Conservation (phyloP, 2,797 vertebrate species). For the Sarcophilus harrisii region DNA sequence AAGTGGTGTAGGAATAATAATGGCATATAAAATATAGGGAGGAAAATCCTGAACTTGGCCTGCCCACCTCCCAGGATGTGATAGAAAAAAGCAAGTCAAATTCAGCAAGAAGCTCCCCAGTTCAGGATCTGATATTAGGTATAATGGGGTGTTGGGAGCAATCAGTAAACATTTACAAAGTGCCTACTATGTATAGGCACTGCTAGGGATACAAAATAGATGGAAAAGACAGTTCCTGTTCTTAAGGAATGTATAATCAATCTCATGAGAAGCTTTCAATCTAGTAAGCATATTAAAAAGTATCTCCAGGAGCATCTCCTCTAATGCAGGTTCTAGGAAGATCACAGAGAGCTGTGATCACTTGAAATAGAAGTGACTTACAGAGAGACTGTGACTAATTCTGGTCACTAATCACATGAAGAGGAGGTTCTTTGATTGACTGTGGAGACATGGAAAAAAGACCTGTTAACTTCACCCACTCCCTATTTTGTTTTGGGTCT, state of each 20-base stretch:
- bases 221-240: not conserved
- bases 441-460: not conserved
- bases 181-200: not conserved
- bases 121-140: not conserved
- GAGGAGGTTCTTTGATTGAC: conserved; percentile 35
- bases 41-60: not conserved
- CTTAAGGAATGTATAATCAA: not conserved
- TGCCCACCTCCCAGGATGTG: not conserved
- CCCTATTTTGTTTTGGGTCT: not conserved
- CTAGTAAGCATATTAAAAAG: not conserved
- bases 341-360: not conserved
- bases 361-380: not conserved
- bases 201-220: not conserved
- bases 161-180: not conserved
- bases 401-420: not conserved
- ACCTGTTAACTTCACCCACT: not conserved
- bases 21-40: not conserved
- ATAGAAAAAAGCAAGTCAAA: not conserved
- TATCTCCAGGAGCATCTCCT: not conserved
- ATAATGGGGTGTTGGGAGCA: not conserved
- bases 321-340: not conserved
- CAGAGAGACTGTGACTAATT: not conserved
- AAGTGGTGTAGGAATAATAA: not conserved
- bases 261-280: not conserved
- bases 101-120: too few species aligned